Evolutionary conservation across 2,888 invertebrate genomes (phyloP).

Genomic region (Flexamia atlantica): DNA sequence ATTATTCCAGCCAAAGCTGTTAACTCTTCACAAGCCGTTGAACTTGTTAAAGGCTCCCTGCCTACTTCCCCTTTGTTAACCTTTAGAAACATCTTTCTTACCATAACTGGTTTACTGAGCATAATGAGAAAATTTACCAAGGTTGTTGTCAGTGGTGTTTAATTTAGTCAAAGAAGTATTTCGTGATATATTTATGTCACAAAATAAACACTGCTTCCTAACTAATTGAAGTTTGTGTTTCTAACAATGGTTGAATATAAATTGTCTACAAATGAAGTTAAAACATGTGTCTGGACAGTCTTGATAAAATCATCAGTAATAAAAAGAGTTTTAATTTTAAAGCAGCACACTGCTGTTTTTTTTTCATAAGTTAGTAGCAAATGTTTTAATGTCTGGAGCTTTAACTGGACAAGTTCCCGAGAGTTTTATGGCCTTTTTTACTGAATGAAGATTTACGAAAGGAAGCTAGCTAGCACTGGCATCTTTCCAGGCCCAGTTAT

Average conservation of each 20-base stretch:
- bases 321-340: neutral
- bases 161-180: too few species aligned
- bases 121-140: neutral
- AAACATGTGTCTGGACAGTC: neutral
- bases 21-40: conserved; percentile 37
- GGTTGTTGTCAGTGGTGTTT: too few species aligned
- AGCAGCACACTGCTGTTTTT: conserved; percentile 5
- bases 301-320: neutral
- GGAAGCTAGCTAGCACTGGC: conserved; percentile 14
- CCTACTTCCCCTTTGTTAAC: conserved; percentile 43
- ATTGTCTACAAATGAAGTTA: neutral
- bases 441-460: conserved; percentile 40
- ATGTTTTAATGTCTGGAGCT: conserved; percentile 33
- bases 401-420: conserved; percentile 45
- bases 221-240: too few species aligned
- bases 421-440: conserved; percentile 42
- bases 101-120: neutral
- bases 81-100: conserved; percentile 8
- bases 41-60: conserved; percentile 49
- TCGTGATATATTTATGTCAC: too few species aligned
- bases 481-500: neutral
- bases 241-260: too few species aligned
- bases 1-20: conserved; percentile 54
- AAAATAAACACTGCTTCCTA: too few species aligned
- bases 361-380: conserved; percentile 18